Evolutionary conservation across 2,797 vertebrate species (phyloP), one percentile per base, ranked within the genome.

Genomic region (Lithobates sylvaticus): DNA sequence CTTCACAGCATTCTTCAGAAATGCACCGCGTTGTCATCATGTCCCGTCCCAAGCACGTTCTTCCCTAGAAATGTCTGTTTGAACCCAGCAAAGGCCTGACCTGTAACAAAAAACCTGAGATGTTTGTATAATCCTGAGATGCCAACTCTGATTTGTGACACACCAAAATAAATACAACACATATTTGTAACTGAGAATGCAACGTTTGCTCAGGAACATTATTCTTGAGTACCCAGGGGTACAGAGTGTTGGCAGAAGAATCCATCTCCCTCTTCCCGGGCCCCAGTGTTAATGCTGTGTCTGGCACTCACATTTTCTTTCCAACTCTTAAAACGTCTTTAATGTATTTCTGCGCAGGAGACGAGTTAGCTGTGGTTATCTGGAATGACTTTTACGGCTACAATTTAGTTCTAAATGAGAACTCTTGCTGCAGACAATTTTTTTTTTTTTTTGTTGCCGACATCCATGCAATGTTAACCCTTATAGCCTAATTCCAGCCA

Each of bases 181-280:
- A 61, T 82, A 73, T 73, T 42, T 73, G 54, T 73, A 82, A 82
- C 50, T 36, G 50, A 65, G 80, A 82, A 70, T 26, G 23, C 69
- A 73, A 73, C 32, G 39, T 73, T 73, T 64, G 70, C 39, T 72
- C 50, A 18, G 79, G 58, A 70, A 50, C 67, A 71, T 82, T 73
- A 82, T 73, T 82, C 80, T 82, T 64, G 47, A 72, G 80, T 71
- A 73, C 80, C 80, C 80, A 29, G 34, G 80, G 80, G 80, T 82
- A 29, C 54, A 10, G 26, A 12, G 50, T 82, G 70, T 73, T 82
- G 70, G 80, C 70, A 82, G 70, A 42, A 29, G 70, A 74, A 23
- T 5, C 80, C 34, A n/a, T 39, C 2, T 69, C 70, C 80, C 70
- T 61, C 44, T 64, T 15, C 70, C 70, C 47, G 70, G 54, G 50